Percentiles rank a stretch among this genome's conserved stretches.
Evolutionary conservation across 2,888 invertebrate genomes (phyloP).

Genomic region (Geotrupes spiniger): DNA sequence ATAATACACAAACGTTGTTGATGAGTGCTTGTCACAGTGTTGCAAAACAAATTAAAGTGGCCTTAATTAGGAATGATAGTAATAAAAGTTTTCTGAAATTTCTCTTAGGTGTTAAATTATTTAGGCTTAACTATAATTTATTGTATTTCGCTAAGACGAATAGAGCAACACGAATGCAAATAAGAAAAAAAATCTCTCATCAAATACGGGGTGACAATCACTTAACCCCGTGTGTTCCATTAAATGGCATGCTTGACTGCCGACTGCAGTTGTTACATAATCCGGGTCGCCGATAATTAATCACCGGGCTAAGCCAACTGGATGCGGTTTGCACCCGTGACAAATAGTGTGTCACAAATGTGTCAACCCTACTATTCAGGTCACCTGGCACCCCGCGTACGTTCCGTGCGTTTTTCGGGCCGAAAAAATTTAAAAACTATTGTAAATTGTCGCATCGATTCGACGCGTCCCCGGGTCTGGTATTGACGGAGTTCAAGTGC

Average conservation of each 20-base stretch:
- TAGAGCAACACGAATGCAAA: too few species aligned
- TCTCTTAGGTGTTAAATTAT: too few species aligned
- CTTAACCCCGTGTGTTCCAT: conserved; percentile 43
- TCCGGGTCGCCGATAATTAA: conserved; percentile 45
- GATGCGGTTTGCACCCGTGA: conserved; percentile 44
- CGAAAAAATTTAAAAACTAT: conserved; percentile 39
- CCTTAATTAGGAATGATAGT: too few species aligned
- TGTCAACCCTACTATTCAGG: conserved; percentile 43
- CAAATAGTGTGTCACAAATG: conserved; percentile 46
- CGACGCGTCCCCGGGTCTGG: conserved; percentile 32
- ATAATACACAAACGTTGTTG: too few species aligned
- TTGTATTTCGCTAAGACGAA: too few species aligned
- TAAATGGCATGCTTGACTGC: conserved; percentile 38
- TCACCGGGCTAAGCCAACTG: conserved; percentile 37
- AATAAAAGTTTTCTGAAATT: too few species aligned
- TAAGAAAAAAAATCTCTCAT: conserved; percentile 6
- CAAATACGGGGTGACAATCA: conserved; percentile 28
- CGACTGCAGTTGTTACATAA: conserved; percentile 39
- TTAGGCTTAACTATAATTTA: too few species aligned
- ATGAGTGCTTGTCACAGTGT: too few species aligned
- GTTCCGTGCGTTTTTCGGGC: conserved; percentile 37
- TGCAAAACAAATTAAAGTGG: too few species aligned
- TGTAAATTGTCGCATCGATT: conserved; percentile 41
- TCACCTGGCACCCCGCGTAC: conserved; percentile 18
- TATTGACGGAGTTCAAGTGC: conserved; percentile 36